A percentile compares a stretch with the other conserved stretches of the same genome.
Conservation (phyloP, 2,113 vertebrate genomes). For the Mastomys coucha region DNA sequence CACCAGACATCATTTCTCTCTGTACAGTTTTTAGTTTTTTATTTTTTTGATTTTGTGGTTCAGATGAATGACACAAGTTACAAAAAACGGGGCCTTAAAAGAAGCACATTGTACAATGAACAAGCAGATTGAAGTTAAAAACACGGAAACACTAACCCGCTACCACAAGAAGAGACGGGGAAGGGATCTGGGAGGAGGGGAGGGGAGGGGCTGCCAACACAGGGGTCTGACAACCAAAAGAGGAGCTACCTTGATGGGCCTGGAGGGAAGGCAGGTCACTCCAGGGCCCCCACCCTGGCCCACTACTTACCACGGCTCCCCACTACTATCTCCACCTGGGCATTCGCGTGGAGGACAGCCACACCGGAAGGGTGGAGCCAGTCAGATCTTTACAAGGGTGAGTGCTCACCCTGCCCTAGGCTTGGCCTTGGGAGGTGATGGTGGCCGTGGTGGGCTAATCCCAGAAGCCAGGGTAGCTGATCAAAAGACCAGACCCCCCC, state of each 20-base stretch:
- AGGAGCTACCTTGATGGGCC: neutral
- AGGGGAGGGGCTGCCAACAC: conserved; percentile 69
- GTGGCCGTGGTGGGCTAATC: conserved; percentile 5
- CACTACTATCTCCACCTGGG: neutral
- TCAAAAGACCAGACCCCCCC: neutral
- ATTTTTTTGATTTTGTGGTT: conserved; percentile 83
- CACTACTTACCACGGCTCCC: conserved; percentile 14
- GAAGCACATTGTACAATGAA: conserved; percentile 85
- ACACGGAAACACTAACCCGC: conserved; percentile 84
- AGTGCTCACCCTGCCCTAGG: neutral
- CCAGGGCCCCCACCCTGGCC: conserved; percentile 28
- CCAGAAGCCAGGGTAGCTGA: neutral
- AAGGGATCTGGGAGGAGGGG: neutral
- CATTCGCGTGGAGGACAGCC: conserved; percentile 16
- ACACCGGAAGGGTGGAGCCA: neutral
- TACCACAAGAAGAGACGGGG: conserved; percentile 83
- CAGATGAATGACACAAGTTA: conserved; percentile 86
- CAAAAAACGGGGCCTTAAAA: conserved; percentile 84
- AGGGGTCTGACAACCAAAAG: conserved; percentile 73
- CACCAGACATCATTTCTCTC: conserved; percentile 71
- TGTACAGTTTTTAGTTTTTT: conserved; percentile 84
- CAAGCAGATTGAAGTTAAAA: conserved; percentile 83
- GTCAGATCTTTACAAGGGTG: neutral
- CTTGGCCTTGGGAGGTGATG: conserved; percentile 29
- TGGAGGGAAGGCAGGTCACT: conserved; percentile 32